Evolutionary conservation across 2,797 vertebrate species (phyloP).

Genomic region (Australoheros facetus): DNA sequence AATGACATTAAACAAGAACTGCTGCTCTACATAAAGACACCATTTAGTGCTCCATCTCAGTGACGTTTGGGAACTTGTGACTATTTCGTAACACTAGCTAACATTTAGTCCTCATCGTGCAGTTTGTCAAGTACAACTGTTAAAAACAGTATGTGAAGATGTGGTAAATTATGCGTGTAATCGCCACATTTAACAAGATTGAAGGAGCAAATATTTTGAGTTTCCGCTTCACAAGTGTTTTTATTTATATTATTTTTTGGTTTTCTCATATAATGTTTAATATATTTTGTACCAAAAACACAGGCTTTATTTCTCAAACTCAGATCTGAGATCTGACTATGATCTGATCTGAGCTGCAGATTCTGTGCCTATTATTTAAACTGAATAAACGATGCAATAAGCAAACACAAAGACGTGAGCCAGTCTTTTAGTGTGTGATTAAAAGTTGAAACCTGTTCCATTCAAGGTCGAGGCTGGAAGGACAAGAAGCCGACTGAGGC

Average conservation of each 20-base stretch:
- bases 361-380: background rate
- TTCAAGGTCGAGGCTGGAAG: background rate
- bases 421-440: background rate
- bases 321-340: background rate
- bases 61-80: background rate
- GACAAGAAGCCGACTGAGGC: background rate
- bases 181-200: too few relatives aligned
- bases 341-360: background rate
- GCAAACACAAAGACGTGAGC: background rate
- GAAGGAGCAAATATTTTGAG: too few relatives aligned
- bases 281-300: background rate
- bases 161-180: too few relatives aligned
- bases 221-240: background rate
- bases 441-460: background rate
- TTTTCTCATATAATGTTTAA: background rate
- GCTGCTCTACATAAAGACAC: background rate
- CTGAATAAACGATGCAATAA: rapidly evolving
- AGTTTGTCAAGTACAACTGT: background rate
- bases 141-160: background rate
- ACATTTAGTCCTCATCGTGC: background rate
- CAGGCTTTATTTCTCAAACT: background rate
- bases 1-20: background rate
- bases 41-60: background rate
- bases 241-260: too few relatives aligned
- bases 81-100: background rate